phyloP scores from a whole-genome alignment of 2,888 invertebrate genomes.

The Eurois occulta region DNA sequence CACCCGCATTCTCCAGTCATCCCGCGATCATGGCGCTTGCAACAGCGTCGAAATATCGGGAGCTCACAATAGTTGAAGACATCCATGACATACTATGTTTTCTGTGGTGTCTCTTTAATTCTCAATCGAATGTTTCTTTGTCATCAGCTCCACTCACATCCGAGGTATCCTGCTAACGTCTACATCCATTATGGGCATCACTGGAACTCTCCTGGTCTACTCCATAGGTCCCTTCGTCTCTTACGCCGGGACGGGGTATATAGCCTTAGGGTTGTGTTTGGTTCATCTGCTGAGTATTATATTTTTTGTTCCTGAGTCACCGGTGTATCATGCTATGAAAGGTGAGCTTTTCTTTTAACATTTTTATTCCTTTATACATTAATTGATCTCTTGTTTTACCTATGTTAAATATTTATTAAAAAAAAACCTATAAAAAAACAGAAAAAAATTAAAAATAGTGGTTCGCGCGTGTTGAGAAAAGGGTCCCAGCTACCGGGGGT shows the following conservation, averaged over 20 bases:
- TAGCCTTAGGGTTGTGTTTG: neutral
- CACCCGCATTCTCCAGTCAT: too few species aligned
- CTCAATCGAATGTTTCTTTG: neutral
- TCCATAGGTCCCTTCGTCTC: slow-evolving; percentile 72
- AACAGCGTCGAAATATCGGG: too few species aligned
- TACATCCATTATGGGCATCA: neutral
- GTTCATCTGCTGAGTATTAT: neutral
- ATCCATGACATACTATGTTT: too few species aligned
- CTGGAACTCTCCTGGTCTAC: slow-evolving; percentile 68
- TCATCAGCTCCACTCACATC: neutral
- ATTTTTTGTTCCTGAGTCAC: neutral
- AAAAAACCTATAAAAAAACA: too few species aligned
- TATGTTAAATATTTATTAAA: too few species aligned
- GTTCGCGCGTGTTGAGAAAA: too few species aligned
- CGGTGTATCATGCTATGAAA: neutral
- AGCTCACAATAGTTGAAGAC: too few species aligned
- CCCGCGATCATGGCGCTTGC: too few species aligned
- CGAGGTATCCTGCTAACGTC: neutral
- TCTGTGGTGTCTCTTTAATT: too few species aligned
- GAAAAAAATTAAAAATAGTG: too few species aligned
- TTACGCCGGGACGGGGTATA: neutral
- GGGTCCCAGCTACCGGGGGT: too few species aligned
- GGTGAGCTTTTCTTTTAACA: neutral
- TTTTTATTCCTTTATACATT: neutral
- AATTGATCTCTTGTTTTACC: too few species aligned